A percentile compares a stretch with the other conserved stretches of the same genome.
Conservation (phyloP, 1,140 invertebrate species). For the Epicauta chinensis region DNA sequence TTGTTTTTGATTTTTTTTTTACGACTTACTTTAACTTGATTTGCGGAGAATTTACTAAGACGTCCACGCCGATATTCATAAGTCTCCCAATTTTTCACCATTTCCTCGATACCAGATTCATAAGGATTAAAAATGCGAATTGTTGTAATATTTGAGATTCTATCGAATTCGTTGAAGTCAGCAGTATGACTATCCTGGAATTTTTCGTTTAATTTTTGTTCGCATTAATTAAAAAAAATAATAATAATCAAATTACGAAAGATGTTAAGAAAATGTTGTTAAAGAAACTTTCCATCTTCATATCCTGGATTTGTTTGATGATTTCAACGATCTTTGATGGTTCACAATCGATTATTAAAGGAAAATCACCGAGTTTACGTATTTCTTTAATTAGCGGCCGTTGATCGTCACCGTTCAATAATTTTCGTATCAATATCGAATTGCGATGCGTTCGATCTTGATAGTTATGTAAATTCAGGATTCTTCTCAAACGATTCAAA, state of each 20-base stretch:
- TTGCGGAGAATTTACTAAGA: no score
- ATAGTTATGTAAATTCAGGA: slow-evolving; percentile 1
- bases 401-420: background rate
- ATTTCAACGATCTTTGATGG: background rate
- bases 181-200: no score
- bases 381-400: background rate
- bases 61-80: no score
- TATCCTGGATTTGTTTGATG: background rate
- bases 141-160: no score
- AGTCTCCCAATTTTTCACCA: no score
- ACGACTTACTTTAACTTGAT: no score
- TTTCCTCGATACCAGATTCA: no score
- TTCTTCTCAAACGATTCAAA: background rate
- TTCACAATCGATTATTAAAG: slow-evolving; percentile 1
- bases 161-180: no score
- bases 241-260: background rate
- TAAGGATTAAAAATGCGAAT: no score
- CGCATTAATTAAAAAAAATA: slow-evolving; percentile 21
- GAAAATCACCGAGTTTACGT: background rate
- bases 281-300: background rate
- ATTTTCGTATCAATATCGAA: background rate
- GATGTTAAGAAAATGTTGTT: background rate
- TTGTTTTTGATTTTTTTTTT: no score
- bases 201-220: background rate
- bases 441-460: background rate